phyloP scores from a whole-genome alignment of 2,888 invertebrate genomes.

The Leptodirus hochenwartii region DNA sequence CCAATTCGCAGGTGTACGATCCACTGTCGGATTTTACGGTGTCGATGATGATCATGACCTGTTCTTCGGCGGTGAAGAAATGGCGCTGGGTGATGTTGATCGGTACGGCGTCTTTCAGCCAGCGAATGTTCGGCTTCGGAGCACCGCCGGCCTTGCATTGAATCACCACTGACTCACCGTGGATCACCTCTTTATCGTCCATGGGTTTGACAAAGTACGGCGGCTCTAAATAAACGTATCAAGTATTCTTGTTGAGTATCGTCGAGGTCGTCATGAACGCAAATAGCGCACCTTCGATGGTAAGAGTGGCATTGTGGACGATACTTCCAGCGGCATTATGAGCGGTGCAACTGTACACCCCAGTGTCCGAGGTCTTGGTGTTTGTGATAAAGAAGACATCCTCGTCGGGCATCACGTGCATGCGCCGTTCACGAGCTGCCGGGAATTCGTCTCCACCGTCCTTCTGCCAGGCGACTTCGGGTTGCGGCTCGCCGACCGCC shows the following conservation, averaged over 20 bases:
- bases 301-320: constrained; percentile 69
- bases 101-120: constrained; percentile 70
- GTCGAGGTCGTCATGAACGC: background rate
- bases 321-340: constrained; percentile 77
- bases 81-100: constrained; percentile 61
- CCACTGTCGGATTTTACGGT: constrained; percentile 65
- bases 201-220: constrained; percentile 75
- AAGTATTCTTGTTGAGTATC: constrained; percentile 3
- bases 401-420: constrained; percentile 84
- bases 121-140: constrained; percentile 61
- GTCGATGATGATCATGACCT: constrained; percentile 73
- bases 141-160: constrained; percentile 77
- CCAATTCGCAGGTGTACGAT: constrained; percentile 76
- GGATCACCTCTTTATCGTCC: constrained; percentile 65
- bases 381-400: constrained; percentile 86
- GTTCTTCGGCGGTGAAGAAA: constrained; percentile 73
- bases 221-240: constrained; percentile 48
- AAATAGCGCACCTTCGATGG: constrained; percentile 37
- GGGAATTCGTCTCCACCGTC: constrained; percentile 90
- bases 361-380: constrained; percentile 75
- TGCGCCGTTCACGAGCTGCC: constrained; percentile 79
- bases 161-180: constrained; percentile 70
- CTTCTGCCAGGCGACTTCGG: constrained; percentile 80
- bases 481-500: constrained; percentile 73
- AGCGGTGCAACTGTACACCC: constrained; percentile 86